Evolutionary conservation across 2,797 vertebrate genomes (phyloP).

Genomic region (Lateolabrax maculatus): DNA sequence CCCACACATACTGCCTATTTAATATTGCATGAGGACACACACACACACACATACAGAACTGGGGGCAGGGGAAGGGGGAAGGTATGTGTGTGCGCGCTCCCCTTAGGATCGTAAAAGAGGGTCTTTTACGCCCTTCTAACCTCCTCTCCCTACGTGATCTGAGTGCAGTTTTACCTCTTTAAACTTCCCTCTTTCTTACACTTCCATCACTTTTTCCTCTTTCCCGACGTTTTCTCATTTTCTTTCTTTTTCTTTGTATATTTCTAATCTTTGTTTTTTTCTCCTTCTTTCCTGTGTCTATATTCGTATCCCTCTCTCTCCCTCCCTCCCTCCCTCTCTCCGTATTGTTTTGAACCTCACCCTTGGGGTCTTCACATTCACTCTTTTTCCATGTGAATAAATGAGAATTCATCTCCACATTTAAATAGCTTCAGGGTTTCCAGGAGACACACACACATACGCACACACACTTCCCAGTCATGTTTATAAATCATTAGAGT

Average conservation of each 20-base stretch:
- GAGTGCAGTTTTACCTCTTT: constrained; percentile 69
- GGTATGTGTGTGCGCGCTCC: constrained; percentile 16
- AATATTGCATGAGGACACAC: constrained; percentile 97
- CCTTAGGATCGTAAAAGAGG: constrained; percentile 70
- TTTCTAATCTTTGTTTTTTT: constrained; percentile 48
- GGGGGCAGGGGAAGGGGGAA: constrained; percentile 71
- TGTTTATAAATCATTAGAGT: constrained; percentile 84
- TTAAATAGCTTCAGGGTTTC: constrained; percentile 78
- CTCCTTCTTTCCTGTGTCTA: constrained; percentile 39
- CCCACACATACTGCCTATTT: constrained; percentile 97
- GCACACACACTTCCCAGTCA: constrained; percentile 54
- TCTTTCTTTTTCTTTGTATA: constrained; percentile 15
- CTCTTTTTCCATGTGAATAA: constrained; percentile 79
- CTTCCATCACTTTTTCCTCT: constrained; percentile 34
- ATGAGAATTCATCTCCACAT: constrained; percentile 82
- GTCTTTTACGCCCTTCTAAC: constrained; percentile 77
- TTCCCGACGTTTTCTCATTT: constrained; percentile 17
- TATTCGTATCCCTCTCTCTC: constrained; percentile 37
- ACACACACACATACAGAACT: constrained; percentile 73
- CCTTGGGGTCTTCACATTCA: constrained; percentile 74
- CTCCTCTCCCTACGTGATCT: constrained; percentile 70
- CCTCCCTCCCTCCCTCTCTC: constrained; percentile 28
- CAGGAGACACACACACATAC: constrained; percentile 37
- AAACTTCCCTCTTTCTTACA: constrained; percentile 49
- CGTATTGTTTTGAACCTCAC: constrained; percentile 79